A percentile compares a stretch with the other conserved stretches of the same genome.
These are phyloP conservation scores for Harpegnathos saltator DNA, from an alignment of 1,140 invertebrate genomes.

Conservation along the genomic window DNA sequence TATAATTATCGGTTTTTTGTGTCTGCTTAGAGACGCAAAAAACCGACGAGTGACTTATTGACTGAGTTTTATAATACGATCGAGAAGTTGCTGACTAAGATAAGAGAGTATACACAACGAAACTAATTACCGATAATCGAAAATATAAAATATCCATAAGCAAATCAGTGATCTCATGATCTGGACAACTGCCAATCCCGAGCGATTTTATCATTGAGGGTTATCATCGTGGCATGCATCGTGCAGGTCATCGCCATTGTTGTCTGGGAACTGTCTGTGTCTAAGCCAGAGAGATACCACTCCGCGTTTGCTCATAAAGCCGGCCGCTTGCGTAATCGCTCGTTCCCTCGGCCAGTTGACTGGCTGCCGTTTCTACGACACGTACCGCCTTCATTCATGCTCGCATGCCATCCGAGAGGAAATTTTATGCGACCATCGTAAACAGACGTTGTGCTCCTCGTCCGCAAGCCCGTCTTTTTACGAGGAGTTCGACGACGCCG, in stretches of 20 bases:
- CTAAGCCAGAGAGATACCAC: slow-evolving; percentile 57
- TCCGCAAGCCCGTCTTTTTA: slow-evolving; percentile 57
- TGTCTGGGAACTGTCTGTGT: slow-evolving; percentile 69
- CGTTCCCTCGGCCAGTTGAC: slow-evolving; percentile 59
- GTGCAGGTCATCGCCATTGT: slow-evolving; percentile 51
- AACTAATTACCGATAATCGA: background rate
- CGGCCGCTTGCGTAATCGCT: slow-evolving; percentile 70
- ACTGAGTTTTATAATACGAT: too few relatives aligned
- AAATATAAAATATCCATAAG: background rate
- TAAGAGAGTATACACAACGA: too few relatives aligned
- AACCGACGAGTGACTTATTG: too few relatives aligned
- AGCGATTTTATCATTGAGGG: slow-evolving; percentile 21
- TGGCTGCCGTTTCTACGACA: slow-evolving; percentile 55
- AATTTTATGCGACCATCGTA: slow-evolving; percentile 64
- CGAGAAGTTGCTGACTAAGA: too few relatives aligned
- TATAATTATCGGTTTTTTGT: too few relatives aligned
- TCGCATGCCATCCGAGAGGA: slow-evolving; percentile 52
- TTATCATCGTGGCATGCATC: slow-evolving; percentile 25
- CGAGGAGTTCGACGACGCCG: slow-evolving; percentile 53
- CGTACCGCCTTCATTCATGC: slow-evolving; percentile 64
- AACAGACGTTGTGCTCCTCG: slow-evolving; percentile 56
- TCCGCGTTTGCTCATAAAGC: slow-evolving; percentile 69
- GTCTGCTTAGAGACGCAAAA: too few relatives aligned
- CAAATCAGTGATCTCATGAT: background rate
- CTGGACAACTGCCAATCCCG: too few relatives aligned